Evolutionary conservation across 2,113 vertebrate species (phyloP), one percentile per base, ranked within the genome.

Genomic region (Reinhardtius hippoglossoides): DNA sequence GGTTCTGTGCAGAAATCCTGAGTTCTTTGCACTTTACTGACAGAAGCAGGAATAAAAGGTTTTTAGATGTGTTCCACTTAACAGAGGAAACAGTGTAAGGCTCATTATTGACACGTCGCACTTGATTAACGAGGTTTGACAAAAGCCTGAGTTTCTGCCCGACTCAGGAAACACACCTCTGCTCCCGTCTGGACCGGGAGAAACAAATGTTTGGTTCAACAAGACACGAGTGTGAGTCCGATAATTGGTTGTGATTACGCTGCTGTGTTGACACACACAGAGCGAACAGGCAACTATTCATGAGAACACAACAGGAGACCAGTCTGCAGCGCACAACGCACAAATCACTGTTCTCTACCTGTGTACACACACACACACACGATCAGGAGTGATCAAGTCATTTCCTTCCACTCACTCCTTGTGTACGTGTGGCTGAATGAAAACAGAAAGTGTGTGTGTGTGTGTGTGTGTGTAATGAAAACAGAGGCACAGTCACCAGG

Each of bases 241-340:
- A 74, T 91, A 81, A 81, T 81, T 64, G 3, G 42, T 23, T 44
- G 58, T 9, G 69, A 71, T 87, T 81, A 12, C 1, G 3, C 12
- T 4, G 74, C 61, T 31, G 67, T 76, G 80, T 83, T 82, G 74
- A 84, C 76, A 61, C 73, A 65, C 57, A n/a, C 16, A 16, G 46
- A 4, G 40, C 0, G 67, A 83, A 91, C 87, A 91, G 40, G 84
- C 72, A 12, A 40, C 81, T 23, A 88, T 91, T 91, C 87, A 91
- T 73, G 54, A 18, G 2, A 0, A 1, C 82, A 82, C 79, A 79
- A 87, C 84, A 82, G 78, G 82, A 68, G 77, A 72, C 52, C 74
- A 85, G 86, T 87, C 80, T 86, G 73, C n/a, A 27, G n/a, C 0
- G 4, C 42, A 82, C 81, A 84, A 81, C 76, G 74, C 76, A 84